phyloP scores from a whole-genome alignment of 2,797 vertebrate species.

The Eutrigla gurnardus region DNA sequence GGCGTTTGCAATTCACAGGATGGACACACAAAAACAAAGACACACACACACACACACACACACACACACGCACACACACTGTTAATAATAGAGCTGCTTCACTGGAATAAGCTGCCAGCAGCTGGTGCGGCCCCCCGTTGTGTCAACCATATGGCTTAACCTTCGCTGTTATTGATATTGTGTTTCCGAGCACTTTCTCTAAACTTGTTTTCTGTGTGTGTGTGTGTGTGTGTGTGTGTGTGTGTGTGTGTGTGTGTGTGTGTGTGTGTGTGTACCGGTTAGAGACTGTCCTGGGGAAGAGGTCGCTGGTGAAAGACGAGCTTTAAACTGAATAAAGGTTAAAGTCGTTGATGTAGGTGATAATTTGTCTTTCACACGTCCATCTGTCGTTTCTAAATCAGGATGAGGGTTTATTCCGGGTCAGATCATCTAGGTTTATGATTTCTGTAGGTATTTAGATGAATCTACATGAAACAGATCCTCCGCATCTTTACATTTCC shows the following conservation, averaged over 20 bases:
- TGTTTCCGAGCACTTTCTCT: conserved; percentile 2
- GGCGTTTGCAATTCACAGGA: conserved; percentile 22
- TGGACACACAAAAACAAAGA: conserved; percentile 2
- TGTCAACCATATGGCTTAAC: conserved; percentile 32
- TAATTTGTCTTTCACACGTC: background rate
- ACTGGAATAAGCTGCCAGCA: conserved; percentile 49
- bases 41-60: conserved; percentile 18
- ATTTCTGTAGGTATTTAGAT: background rate
- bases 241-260: background rate
- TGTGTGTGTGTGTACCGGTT: background rate
- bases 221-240: background rate
- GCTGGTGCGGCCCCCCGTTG: conserved; percentile 44
- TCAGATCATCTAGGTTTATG: background rate
- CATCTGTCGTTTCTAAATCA: background rate
- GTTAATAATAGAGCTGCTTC: conserved; percentile 48
- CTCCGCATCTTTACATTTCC: background rate
- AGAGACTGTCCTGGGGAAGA: background rate
- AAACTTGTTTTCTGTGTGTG: conserved; percentile 1
- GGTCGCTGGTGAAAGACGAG: background rate
- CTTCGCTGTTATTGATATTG: conserved; percentile 5
- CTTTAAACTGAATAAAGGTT: background rate
- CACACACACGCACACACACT: conserved; percentile 29
- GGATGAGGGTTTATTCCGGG: background rate
- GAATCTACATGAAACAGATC: background rate
- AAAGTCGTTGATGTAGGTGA: background rate